These are phyloP conservation scores for Malurus alboscapulatus DNA, from an alignment of 2,113 vertebrate species.

Conservation along the genomic window DNA sequence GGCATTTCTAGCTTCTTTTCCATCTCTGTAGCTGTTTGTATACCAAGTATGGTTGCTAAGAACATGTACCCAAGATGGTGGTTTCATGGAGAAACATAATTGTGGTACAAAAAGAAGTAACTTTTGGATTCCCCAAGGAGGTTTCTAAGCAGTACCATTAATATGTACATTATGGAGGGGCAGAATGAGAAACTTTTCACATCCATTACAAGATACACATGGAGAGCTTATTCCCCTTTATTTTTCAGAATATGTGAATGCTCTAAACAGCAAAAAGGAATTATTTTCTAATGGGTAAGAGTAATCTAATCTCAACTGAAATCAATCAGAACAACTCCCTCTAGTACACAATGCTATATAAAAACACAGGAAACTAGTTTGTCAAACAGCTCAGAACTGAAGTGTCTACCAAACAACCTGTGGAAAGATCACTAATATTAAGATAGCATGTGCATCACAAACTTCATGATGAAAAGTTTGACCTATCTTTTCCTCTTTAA, in stretches of 20 bases:
- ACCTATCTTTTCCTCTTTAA: slow-evolving; percentile 4
- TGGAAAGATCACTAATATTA: background rate
- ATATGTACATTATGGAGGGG: background rate
- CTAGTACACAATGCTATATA: background rate
- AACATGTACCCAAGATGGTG: background rate
- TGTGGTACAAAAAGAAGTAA: background rate
- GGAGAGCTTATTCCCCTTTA: background rate
- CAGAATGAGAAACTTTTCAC: background rate
- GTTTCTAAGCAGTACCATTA: background rate
- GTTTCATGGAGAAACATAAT: background rate
- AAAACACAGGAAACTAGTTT: background rate
- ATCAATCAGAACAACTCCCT: background rate
- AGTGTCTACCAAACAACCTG: background rate
- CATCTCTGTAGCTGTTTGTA: background rate
- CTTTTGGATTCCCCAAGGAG: background rate
- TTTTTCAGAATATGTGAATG: background rate
- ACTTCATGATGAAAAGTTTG: background rate
- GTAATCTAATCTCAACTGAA: background rate
- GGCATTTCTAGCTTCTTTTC: background rate
- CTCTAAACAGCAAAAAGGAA: background rate
- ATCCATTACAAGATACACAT: background rate
- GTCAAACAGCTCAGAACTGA: background rate
- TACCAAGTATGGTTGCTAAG: background rate
- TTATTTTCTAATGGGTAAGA: background rate
- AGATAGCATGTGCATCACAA: background rate